A percentile compares a stretch with the other conserved stretches of the same genome.
These are phyloP conservation scores for Lottia gigantea DNA, from an alignment of 2,888 invertebrate genomes.

Conservation along the genomic window DNA sequence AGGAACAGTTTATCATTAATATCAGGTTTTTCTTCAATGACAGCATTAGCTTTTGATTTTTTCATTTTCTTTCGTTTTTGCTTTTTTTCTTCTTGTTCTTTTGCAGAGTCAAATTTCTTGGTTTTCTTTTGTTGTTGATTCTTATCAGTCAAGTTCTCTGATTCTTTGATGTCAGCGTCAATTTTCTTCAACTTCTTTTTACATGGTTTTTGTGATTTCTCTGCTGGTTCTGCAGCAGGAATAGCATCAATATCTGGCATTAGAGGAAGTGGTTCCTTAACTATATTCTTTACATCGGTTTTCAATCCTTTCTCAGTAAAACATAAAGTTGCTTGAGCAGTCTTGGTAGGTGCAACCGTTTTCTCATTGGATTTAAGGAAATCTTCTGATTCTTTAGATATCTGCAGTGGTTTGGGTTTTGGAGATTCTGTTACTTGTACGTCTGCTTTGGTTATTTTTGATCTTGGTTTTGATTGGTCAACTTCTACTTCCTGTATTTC, in stretches of 20 bases:
- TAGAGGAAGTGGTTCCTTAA: background rate
- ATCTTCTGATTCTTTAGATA: background rate
- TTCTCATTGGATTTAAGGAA: background rate
- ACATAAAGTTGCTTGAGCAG: slow-evolving; percentile 40
- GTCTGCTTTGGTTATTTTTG: background rate
- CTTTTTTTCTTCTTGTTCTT: background rate
- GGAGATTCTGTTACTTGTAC: background rate
- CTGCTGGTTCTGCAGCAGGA: too few species aligned
- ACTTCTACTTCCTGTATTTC: slow-evolving; percentile 17
- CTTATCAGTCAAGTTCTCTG: background rate
- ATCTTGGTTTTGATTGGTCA: background rate
- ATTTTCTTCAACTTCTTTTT: too few species aligned
- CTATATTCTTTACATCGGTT: background rate
- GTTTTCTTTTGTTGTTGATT: slow-evolving; percentile 6
- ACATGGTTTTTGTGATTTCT: too few species aligned
- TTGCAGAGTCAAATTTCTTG: background rate
- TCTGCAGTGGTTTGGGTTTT: background rate
- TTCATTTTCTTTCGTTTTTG: slow-evolving; percentile 3
- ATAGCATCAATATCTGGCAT: too few species aligned
- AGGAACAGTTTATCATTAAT: background rate
- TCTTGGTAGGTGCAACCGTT: slow-evolving; percentile 21
- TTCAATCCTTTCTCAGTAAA: slow-evolving; percentile 30
- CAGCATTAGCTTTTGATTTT: background rate
- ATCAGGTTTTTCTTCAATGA: background rate
- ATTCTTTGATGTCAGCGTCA: too few species aligned